These are phyloP conservation scores for Rhopilema esculentum DNA, from an alignment of 30 jellyfish, hydroid and myxozoan genomes.

Conservation along the genomic window DNA sequence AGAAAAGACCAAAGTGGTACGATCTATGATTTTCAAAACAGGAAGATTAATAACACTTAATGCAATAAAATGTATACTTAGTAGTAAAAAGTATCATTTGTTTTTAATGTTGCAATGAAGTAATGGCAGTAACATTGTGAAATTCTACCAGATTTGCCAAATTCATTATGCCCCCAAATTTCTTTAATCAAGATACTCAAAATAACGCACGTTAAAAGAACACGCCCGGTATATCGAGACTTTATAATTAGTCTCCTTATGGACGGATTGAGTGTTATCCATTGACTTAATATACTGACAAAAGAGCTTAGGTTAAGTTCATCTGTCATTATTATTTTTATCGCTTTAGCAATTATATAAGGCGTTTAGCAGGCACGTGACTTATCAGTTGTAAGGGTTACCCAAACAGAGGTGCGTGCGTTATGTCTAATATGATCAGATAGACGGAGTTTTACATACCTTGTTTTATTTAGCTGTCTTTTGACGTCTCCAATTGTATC, in stretches of 20 bases:
- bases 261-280: neutral
- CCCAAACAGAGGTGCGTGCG: neutral
- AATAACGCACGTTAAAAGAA: neutral
- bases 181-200: neutral
- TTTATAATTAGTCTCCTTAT: neutral
- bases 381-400: neutral
- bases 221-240: neutral
- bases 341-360: neutral
- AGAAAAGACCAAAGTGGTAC: neutral
- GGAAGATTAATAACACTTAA: neutral
- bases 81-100: no score
- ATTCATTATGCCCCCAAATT: neutral
- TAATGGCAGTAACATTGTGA: no score
- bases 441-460: slow-evolving; percentile 46
- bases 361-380: neutral
- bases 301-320: neutral
- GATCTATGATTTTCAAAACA: neutral
- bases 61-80: neutral
- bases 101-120: no score
- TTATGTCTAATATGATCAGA: neutral
- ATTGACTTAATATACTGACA: neutral
- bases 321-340: neutral
- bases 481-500: slow-evolving; percentile 83
- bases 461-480: slow-evolving; percentile 53
- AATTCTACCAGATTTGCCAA: neutral